Conservation (phyloP, 2,113 vertebrate genomes). For the Perccottus glenii region DNA sequence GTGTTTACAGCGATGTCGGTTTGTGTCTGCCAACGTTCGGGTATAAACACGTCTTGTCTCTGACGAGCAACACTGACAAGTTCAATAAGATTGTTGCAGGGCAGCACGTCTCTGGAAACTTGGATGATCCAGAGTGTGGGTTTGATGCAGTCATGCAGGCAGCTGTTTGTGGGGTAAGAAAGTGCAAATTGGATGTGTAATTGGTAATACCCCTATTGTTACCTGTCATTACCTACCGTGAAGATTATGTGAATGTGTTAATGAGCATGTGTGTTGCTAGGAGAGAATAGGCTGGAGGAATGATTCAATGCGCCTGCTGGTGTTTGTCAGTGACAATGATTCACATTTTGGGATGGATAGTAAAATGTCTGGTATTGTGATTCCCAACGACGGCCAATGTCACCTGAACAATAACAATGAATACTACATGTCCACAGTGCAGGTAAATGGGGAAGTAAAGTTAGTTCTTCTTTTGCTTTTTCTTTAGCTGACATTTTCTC, state of each 20-base stretch:
- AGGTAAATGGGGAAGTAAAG: constrained; percentile 73
- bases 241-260: not conserved
- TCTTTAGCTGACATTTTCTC: not conserved
- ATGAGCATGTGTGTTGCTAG: constrained; percentile 68
- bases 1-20: constrained; percentile 73
- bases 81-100: constrained; percentile 91
- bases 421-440: constrained; percentile 89
- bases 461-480: not conserved
- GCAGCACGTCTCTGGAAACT: constrained; percentile 90
- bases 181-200: not conserved
- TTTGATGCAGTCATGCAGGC: constrained; percentile 98
- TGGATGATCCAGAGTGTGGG: constrained; percentile 90
- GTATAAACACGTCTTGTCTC: constrained; percentile 90
- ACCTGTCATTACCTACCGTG: not conserved
- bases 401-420: constrained; percentile 94
- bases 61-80: constrained; percentile 87
- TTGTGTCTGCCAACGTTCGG: constrained; percentile 90
- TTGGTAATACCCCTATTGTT: not conserved
- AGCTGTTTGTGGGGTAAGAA: constrained; percentile 92
- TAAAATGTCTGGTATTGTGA: constrained; percentile 95
- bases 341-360: constrained; percentile 99
- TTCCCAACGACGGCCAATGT: constrained; percentile 94
- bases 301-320: constrained; percentile 93
- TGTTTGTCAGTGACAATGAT: constrained; percentile 95
- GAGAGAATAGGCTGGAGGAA: constrained; percentile 98